These are phyloP conservation scores for Arbacia lixula DNA, from an alignment of 53 echinoderm and acorn worm species.

Conservation along the genomic window DNA sequence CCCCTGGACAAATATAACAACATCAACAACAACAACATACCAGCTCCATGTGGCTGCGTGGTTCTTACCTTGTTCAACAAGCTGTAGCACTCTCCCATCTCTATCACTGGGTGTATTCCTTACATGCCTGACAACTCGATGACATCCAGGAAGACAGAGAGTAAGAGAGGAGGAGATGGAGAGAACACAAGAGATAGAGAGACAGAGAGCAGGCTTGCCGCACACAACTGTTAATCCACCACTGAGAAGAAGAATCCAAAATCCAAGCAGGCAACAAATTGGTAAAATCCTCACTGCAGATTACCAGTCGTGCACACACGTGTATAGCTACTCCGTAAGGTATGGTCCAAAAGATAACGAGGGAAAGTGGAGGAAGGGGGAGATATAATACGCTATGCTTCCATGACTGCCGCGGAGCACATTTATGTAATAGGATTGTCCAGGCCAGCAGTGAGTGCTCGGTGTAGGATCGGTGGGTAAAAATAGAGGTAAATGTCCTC, in stretches of 20 bases:
- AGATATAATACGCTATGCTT: background rate
- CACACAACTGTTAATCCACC: constrained; percentile 25
- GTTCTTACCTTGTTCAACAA: constrained; percentile 25
- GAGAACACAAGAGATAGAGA: too few species aligned
- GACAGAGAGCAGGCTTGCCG: too few species aligned
- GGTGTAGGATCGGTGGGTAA: background rate
- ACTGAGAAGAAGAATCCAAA: background rate
- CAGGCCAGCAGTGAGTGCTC: background rate
- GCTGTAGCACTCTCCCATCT: constrained; percentile 50
- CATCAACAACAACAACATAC: background rate
- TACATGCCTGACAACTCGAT: background rate
- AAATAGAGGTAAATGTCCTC: constrained; percentile 37
- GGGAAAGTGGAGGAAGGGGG: constrained; percentile 1
- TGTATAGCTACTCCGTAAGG: background rate
- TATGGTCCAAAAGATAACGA: background rate
- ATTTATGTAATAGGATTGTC: constrained; percentile 28
- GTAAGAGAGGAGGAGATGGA: too few species aligned
- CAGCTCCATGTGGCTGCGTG: background rate
- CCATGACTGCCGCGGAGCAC: background rate
- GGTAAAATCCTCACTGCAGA: constrained; percentile 23
- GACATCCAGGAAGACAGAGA: constrained; percentile 15
- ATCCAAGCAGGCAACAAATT: constrained; percentile 25
- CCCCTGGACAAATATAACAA: background rate
- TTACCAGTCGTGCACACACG: constrained; percentile 2
- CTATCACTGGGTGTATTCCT: too few species aligned